Evolutionary conservation across 2,113 vertebrate genomes (phyloP).

Genomic region (Gobiocypris rarus): DNA sequence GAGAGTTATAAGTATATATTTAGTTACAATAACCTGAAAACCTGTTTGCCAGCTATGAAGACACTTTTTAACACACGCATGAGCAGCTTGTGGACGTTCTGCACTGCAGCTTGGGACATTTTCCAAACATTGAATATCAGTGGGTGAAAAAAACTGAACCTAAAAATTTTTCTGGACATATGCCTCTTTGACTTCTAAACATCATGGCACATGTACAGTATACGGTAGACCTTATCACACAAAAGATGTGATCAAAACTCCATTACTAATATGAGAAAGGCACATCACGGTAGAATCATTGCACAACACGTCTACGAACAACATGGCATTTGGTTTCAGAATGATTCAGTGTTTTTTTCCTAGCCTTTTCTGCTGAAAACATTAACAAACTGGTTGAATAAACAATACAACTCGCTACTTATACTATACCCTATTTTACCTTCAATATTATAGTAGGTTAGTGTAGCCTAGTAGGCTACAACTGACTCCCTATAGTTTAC

Average conservation of each 20-base stretch:
- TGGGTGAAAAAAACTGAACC: background rate
- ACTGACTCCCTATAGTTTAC: no score
- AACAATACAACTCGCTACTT: no score
- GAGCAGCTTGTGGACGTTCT: background rate
- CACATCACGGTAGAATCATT: background rate
- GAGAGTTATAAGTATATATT: background rate
- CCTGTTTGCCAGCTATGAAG: background rate
- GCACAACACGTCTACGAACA: background rate
- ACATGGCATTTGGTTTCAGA: background rate
- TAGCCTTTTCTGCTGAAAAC: no score
- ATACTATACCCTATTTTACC: no score
- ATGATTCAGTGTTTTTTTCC: no score
- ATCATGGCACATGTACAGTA: background rate
- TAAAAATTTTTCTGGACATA: background rate
- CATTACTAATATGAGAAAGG: no score
- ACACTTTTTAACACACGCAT: background rate
- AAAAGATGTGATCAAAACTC: no score
- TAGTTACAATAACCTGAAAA: background rate
- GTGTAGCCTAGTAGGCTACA: no score
- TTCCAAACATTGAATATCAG: background rate
- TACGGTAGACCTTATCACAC: no score
- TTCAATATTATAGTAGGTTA: no score
- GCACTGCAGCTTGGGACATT: background rate
- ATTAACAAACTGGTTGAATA: no score
- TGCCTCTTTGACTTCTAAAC: background rate